A percentile compares a stretch with the other conserved stretches of the same genome.
phyloP scores from a whole-genome alignment of 2,888 invertebrate species.

The Scotopteryx bipunctaria region DNA sequence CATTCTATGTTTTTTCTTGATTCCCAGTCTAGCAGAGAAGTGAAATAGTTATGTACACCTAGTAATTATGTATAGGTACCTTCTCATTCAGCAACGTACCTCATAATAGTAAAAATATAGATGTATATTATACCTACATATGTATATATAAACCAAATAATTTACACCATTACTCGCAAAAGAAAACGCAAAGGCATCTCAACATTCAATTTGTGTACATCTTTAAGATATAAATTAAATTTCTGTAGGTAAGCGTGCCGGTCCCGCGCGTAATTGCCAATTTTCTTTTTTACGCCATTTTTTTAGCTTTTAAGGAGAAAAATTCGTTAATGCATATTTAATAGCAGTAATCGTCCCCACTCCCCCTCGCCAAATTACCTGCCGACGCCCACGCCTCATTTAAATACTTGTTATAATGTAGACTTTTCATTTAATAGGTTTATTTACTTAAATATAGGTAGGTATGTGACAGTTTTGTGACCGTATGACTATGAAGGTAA shows the following conservation, averaged over 20 bases:
- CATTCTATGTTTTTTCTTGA: no score
- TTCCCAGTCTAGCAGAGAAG: no score
- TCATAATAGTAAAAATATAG: no score
- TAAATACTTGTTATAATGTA: conserved; percentile 34
- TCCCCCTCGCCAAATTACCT: conserved; percentile 58
- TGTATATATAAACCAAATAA: conserved; percentile 52
- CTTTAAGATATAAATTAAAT: conserved; percentile 76
- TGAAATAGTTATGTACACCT: no score
- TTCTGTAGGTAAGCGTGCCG: conserved; percentile 54
- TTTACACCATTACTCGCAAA: conserved; percentile 48
- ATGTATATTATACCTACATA: no score
- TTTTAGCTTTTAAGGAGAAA: conserved; percentile 81
- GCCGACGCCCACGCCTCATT: conserved; percentile 49
- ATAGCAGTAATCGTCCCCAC: conserved; percentile 78
- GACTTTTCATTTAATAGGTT: conserved; percentile 9
- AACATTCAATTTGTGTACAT: conserved; percentile 74
- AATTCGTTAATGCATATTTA: conserved; percentile 84
- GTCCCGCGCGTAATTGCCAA: conserved; percentile 72
- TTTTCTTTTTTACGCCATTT: conserved; percentile 80
- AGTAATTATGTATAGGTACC: no score
- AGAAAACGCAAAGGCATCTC: conserved; percentile 56
- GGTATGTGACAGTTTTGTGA: no score
- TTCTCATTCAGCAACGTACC: no score
- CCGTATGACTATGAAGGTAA: no score
- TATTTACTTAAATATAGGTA: no score